Base-by-base conservation (phyloP, 1,140 invertebrate genomes). In the Sinella curviseta region DNA sequence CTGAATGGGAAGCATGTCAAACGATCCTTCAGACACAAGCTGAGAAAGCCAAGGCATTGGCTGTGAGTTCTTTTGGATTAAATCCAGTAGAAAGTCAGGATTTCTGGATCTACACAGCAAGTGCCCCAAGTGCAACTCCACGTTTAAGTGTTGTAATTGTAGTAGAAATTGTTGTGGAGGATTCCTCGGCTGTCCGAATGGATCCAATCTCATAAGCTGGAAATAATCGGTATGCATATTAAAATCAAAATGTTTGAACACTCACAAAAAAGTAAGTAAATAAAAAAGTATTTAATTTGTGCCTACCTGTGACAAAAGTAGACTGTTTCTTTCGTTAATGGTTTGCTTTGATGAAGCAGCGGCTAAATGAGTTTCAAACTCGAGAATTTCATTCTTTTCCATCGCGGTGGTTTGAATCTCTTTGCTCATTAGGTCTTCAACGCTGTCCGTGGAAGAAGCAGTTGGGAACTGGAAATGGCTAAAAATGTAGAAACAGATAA, bases 31-130 rank as follows among this genome's bases (percentile, higher is more conserved):
- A 0, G 80, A 78, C 28, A 99, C 94, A 35, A 99, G 87, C 86
- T 97, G 95, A 17, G 96, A 95, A 48, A 99, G 88, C 97, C 97
- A 99, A 2, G 97, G 95, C 95, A 99, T 97, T 28, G 96, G 94
- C 81, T 95, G 94, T 26, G 92, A 93, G 16, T 94, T 93, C 77
- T 94, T 87, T 82, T 96, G 93, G 85, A 98, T 97, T 67, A 98
- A 95, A 85, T 97, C 95, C 73, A 98, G 87, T 16, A 99, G 88
- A 84, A 98, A 94, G 86, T 98, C 96, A 0, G 97, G 97, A 85
- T 94, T 92, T 24, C 97, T 89, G 81, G 93, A 95, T 26, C 93
- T 89, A 86, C 96, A 99, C 77, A 99, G 88, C 83, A 97, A 89
- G 86, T 97, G 94, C n/a, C 97, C 95, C 35, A 99, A 88, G 77